Evolutionary conservation across 2,888 invertebrate genomes (phyloP), one percentile per base, ranked within the genome.

Genomic region (Pherbina coryleti): DNA sequence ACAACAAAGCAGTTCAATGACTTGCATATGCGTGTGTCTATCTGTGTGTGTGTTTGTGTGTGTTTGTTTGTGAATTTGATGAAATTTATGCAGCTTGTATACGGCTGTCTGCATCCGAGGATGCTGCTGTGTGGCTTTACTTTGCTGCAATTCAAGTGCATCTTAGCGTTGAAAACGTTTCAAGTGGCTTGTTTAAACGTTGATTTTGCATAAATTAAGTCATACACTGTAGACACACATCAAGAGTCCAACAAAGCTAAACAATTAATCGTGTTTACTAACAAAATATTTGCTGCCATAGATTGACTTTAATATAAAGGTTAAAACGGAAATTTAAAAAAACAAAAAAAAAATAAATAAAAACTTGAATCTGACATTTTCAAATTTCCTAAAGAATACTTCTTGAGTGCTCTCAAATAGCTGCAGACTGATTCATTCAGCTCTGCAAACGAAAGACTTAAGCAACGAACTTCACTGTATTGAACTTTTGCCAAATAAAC

Each of bases 1-100:
- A 53, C 70, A 70, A 70, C 14, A 53, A 11, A 11, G 14, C 3
- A 70, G 70, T 70, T 70, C 70, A 53, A 53, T 70, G 70, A 53
- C 70, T 53, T 37, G 28, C 64, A 11, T 14, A 14, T 44, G 44
- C 11, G 44, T 44, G 44, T 11, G 11, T 11, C 3, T 62, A 11
- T 34, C n/a, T 64, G 64, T 64, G 34, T 34, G 64, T 64, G 0
- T 64, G n/a, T 17, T 0, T 25, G 14, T 62, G 28, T 34, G 64
- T 34, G 64, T 62, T 0, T 62, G 31, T 4, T 3, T 62, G 28
- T 64, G 17, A 34, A 19, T 64, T 28, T 34, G 5, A 44, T 44
- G 11, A 44, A 11, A 44, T 44, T 44, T 0, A 44, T 44, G 44
- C 44, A 11, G 44, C 44, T 44, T 4, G 1, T 44, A 11, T 11